Conservation (phyloP, 1,140 invertebrate genomes). For the Hycleus cichorii region DNA sequence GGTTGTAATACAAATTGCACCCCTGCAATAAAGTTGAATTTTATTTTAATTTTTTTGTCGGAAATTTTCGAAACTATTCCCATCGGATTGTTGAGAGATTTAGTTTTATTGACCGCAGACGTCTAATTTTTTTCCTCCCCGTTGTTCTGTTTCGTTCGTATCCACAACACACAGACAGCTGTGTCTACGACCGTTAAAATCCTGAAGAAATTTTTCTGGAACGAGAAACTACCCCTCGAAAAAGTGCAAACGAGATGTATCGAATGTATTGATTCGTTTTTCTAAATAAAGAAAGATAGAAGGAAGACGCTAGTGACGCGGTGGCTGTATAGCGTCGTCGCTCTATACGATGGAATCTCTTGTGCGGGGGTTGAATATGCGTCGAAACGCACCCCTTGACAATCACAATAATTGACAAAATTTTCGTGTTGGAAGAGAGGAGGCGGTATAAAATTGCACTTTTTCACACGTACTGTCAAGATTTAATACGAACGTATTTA, state of each 20-base stretch:
- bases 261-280: slow-evolving; percentile 24
- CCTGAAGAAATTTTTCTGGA: slow-evolving; percentile 17
- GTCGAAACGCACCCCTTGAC: neutral
- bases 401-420: too few species aligned
- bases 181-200: slow-evolving; percentile 36
- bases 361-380: neutral
- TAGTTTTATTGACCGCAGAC: slow-evolving; percentile 40
- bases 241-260: slow-evolving; percentile 29
- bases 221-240: slow-evolving; percentile 20
- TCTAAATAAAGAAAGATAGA: neutral
- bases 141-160: neutral
- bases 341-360: neutral
- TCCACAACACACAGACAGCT: neutral
- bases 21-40: too few species aligned
- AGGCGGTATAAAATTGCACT: too few species aligned
- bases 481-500: too few species aligned
- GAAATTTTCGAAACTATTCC: too few species aligned
- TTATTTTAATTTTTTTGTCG: too few species aligned
- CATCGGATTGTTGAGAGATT: slow-evolving; percentile 34
- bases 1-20: too few species aligned
- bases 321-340: neutral
- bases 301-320: neutral
- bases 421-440: too few species aligned
- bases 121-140: slow-evolving; percentile 28
- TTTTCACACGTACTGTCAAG: too few species aligned